Conservation (phyloP, 1,140 invertebrate genomes). For the Solen grandis region DNA sequence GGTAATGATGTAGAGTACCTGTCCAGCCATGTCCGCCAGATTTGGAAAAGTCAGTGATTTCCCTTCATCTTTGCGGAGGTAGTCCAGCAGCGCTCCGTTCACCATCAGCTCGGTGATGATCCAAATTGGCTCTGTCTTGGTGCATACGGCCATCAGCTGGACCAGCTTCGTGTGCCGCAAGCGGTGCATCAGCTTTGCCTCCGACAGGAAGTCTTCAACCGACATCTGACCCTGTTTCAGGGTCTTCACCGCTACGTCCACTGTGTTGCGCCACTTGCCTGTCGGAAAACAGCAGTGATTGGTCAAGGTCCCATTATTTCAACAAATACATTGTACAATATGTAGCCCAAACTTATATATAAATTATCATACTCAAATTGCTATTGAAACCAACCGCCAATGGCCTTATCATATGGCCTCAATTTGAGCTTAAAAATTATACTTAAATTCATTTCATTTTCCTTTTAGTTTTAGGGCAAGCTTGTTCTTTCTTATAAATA, state of each 20-base stretch:
- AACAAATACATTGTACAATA: too few relatives aligned
- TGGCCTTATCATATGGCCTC: too few relatives aligned
- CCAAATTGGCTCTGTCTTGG: conserved; percentile 98
- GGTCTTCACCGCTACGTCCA: conserved; percentile 98
- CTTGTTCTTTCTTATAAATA: too few relatives aligned
- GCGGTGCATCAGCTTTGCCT: conserved; percentile 99
- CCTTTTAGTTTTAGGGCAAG: too few relatives aligned
- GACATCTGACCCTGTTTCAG: conserved; percentile 97
- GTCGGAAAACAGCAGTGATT: conserved; percentile 13
- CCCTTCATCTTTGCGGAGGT: conserved; percentile 85
- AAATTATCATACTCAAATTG: too few relatives aligned
- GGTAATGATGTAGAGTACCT: conserved; percentile 84
- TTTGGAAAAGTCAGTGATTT: conserved; percentile 89
- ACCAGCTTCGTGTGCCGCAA: conserved; percentile 96
- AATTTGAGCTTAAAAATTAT: too few relatives aligned
- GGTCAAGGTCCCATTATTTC: too few relatives aligned
- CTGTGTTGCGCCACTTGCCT: conserved; percentile 93
- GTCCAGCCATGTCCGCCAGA: conserved; percentile 96
- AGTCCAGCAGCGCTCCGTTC: conserved; percentile 95
- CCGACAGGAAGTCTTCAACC: conserved; percentile 97
- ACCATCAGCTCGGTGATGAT: conserved; percentile 99
- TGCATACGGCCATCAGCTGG: conserved; percentile 98
- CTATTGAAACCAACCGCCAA: too few relatives aligned
- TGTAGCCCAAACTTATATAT: too few relatives aligned
- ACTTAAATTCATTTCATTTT: too few relatives aligned